Base-by-base conservation (phyloP, 2,113 vertebrate genomes). In the Gallinago media region DNA sequence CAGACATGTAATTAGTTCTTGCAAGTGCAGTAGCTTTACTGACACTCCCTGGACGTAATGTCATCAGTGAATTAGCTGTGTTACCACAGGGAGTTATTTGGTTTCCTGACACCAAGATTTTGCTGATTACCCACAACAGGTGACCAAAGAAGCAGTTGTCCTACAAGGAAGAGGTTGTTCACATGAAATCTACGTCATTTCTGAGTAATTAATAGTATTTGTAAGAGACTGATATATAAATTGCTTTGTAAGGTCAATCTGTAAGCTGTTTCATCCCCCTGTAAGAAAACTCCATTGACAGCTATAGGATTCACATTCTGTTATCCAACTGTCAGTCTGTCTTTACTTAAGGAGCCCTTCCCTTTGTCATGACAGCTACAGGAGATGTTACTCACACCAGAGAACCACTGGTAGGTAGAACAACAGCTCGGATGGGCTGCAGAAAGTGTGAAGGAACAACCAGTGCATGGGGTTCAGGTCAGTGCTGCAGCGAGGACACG, bases 281-380 rank as follows among this genome's bases (percentile, higher is more conserved):
- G 23, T 5, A 42, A 12, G 27, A 59, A 49, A 49, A 12, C 10
- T 36, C 52, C 27, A 7, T 3, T 13, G 21, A 11, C 17, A 25
- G 9, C 42, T 61, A 20, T 31, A 86, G 62, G n/a, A 34, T 52
- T 56, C 32, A 12, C 5, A 1, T 27, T 40, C 42, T 34, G 29
- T n/a, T 32, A 22, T 12, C 20, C 10, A 47, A 34, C 5, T 19
- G 8, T 7, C 31, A 9, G 12, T 7, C 22, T 20, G 56, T 3
- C 17, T 56, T 26, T 32, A n/a, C 3, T 8, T 32, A 12, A 22
- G 38, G 26, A 54, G 15, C 32, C 17, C 27, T 49, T 38, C 14
- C 9, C 9, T 31, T 5, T 10, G 6, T 8, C 0, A 1, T 9
- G 46, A 36, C 8, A 16, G 32, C 17, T 16, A 0, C 6, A 36